Evolutionary conservation across 1,140 invertebrate genomes (phyloP), one percentile per base, ranked within the genome.

Genomic region (Thalassaphorura encarpata): DNA sequence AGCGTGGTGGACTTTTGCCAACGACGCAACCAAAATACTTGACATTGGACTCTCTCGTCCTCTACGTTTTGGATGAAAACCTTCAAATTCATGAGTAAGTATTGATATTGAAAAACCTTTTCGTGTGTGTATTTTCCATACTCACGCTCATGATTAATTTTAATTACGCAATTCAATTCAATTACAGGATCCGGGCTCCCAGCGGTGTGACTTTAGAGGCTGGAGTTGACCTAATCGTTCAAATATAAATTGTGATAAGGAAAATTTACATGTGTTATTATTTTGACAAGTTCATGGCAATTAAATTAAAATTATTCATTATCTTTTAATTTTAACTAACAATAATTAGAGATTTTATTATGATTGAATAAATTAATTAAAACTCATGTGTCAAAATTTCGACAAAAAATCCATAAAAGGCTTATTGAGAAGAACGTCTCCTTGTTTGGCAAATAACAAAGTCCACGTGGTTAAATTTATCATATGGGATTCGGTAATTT

Each of bases 1-100:
- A 23, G 3, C 54, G 61, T 6, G 53, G 53, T 19, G 57, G 58
- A 24, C 36, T 63, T 36, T 15, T 63, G 13, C 58, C 53, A 26
- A 28, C 23, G 6, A 45, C 15, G 16, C 57, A 63, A 42, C 27
- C 39, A 2, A 54, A 29, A 33, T 27, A 49, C 8, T 24, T 63
- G 2, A 21, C 19, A 23, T 23, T 63, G 19, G 54, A 57, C 33
- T 36, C 18, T 28, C 23, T 63, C 3, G 36, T 23, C 18, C 19
- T 63, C 8, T 39, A 47, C 26, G 40, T 63, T 19, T 47, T 63
- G 19, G 45, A 56, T 3, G 23, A 51, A 26, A 33, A 63, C 21
- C 21, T 56, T 0, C 26, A 51, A 29, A 26, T 42, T 27, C n/a
- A 36, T 21, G 42, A 18, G 61, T 62, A 59, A 36, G 33, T 36